These are phyloP conservation scores for Heliconius congener DNA, from an alignment of 1,140 invertebrate genomes.

Conservation along the genomic window DNA sequence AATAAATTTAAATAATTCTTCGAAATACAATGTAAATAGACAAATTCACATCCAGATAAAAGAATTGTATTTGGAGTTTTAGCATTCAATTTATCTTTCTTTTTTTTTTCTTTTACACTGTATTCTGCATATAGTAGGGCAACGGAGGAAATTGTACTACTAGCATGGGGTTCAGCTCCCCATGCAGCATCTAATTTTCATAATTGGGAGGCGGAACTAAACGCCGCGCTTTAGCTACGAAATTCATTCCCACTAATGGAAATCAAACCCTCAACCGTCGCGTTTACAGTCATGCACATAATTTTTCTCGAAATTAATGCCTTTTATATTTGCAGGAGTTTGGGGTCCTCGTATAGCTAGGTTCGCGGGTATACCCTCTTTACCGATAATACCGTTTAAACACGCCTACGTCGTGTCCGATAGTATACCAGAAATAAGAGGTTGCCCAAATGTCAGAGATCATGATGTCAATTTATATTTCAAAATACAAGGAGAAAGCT, in stretches of 20 bases:
- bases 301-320: neutral
- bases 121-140: too few species aligned
- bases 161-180: too few species aligned
- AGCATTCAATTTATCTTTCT: too few species aligned
- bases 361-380: conserved; percentile 85
- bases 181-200: too few species aligned
- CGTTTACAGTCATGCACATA: too few species aligned
- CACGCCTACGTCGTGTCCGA: conserved; percentile 94
- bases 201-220: too few species aligned
- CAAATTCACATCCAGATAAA: neutral
- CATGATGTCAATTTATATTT: conserved; percentile 93
- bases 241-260: too few species aligned
- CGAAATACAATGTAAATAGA: neutral
- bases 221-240: too few species aligned
- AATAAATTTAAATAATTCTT: conserved; percentile 4
- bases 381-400: conserved; percentile 92
- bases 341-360: conserved; percentile 90
- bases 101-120: too few species aligned
- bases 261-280: too few species aligned
- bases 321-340: conserved; percentile 79
- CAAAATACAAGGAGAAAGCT: conserved; percentile 90
- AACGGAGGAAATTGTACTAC: too few species aligned
- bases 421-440: conserved; percentile 86
- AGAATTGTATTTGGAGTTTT: too few species aligned
- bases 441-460: conserved; percentile 91